Evolutionary conservation across 1,140 invertebrate genomes (phyloP).

Genomic region (Gerris buenoi): DNA sequence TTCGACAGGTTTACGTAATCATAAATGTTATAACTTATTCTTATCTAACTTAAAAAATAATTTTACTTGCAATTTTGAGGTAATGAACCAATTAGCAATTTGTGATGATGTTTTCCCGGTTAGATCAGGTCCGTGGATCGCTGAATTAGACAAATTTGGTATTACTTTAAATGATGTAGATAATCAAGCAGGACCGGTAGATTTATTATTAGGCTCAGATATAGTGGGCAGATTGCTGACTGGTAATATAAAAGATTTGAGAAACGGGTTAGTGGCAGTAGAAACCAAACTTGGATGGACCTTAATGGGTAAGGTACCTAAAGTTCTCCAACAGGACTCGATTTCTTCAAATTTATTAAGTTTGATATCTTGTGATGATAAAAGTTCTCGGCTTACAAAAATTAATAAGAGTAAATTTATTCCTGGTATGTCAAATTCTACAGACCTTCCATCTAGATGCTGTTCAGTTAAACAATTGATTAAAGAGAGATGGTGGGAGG

Average conservation of each 20-base stretch:
- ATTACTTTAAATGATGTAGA: not conserved
- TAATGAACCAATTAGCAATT: not conserved
- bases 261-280: not conserved
- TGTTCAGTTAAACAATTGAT: no score
- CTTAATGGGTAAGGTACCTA: not conserved
- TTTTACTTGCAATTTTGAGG: not conserved
- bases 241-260: not conserved
- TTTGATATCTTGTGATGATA: no score
- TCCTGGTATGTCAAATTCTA: no score
- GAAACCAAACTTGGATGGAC: constrained; percentile 4
- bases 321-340: not conserved
- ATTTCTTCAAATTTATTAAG: not conserved
- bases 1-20: not conserved
- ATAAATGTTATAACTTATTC: not conserved
- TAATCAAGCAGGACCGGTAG: not conserved
- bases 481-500: no score
- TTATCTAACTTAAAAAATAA: not conserved
- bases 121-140: not conserved
- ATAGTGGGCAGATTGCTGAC: not conserved
- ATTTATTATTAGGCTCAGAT: constrained; percentile 4
- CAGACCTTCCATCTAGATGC: no score
- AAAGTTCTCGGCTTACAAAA: no score
- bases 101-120: not conserved
- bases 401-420: no score
- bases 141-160: not conserved